Evolutionary conservation across 1,140 invertebrate genomes (phyloP).

Genomic region (Drepana arcuata): DNA sequence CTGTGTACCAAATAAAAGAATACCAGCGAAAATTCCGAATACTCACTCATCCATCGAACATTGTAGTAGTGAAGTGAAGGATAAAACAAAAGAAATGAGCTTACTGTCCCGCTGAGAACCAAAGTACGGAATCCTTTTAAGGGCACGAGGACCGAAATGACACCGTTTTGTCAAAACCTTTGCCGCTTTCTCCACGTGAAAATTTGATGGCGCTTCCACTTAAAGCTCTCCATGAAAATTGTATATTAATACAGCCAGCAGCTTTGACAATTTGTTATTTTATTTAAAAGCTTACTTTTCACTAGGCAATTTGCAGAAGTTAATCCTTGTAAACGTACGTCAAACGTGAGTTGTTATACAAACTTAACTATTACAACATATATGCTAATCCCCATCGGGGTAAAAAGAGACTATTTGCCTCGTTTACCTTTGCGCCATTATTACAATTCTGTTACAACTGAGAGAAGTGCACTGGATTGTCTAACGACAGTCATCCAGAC

Average conservation of each 20-base stretch:
- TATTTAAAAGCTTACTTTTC: neutral
- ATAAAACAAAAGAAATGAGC: conserved; percentile 29
- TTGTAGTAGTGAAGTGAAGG: conserved; percentile 17
- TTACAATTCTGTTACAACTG: too few species aligned
- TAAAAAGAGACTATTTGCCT: neutral
- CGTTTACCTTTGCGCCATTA: too few species aligned
- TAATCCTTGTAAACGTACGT: too few species aligned
- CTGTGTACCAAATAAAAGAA: too few species aligned
- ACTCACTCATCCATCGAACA: too few species aligned
- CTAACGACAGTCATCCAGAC: too few species aligned
- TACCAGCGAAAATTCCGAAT: too few species aligned
- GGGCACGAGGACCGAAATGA: conserved; percentile 12
- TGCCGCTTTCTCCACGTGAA: conserved; percentile 13
- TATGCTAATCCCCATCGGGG: conserved; percentile 1
- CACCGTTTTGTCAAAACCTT: conserved; percentile 29
- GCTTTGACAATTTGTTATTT: conserved; percentile 4
- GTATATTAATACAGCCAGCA: conserved; percentile 10
- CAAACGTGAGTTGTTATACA: neutral
- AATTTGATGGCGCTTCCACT: conserved; percentile 23
- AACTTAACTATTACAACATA: conserved; percentile 2
- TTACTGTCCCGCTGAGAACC: conserved; percentile 26
- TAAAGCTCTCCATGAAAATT: conserved; percentile 14
- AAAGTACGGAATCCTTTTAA: conserved; percentile 28
- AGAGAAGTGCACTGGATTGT: too few species aligned
- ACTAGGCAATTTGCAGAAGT: too few species aligned